phyloP scores from a whole-genome alignment of 1,140 invertebrate species.

The Chelonus insularis region DNA sequence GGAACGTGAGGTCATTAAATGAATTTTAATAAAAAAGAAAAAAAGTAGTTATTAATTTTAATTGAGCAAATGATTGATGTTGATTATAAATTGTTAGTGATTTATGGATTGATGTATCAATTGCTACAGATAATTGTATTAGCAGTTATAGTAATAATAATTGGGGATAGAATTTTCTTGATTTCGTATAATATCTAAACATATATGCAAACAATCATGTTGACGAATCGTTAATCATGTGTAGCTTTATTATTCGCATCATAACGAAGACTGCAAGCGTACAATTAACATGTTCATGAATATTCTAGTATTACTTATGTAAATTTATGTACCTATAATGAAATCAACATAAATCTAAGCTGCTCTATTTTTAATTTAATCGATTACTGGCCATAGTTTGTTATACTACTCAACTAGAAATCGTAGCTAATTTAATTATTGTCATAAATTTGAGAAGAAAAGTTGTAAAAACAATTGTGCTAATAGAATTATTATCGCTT shows the following conservation, averaged over 20 bases:
- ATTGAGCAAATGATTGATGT: too few species aligned
- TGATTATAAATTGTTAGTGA: too few species aligned
- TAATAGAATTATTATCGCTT: too few species aligned
- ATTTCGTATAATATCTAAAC: not conserved
- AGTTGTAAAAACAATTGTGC: too few species aligned
- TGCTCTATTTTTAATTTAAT: constrained; percentile 9
- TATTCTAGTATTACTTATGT: constrained; percentile 10
- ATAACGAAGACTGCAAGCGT: constrained; percentile 10
- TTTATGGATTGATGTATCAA: too few species aligned
- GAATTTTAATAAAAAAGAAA: too few species aligned
- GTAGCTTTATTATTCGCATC: constrained; percentile 13
- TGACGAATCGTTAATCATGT: constrained; percentile 19
- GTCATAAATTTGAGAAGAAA: not conserved
- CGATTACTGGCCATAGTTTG: constrained; percentile 1
- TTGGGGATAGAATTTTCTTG: too few species aligned
- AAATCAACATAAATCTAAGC: constrained; percentile 16
- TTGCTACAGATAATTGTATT: too few species aligned
- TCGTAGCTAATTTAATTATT: not conserved
- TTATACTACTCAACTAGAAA: not conserved
- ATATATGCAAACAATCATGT: constrained; percentile 7
- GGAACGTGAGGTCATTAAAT: too few species aligned
- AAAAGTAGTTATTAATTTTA: too few species aligned
- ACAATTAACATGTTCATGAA: constrained; percentile 17
- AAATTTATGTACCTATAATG: not conserved
- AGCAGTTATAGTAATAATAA: too few species aligned